These are phyloP conservation scores for Oxyscelio sp. DNA, from an alignment of 2,888 invertebrate genomes.

Conservation along the genomic window DNA sequence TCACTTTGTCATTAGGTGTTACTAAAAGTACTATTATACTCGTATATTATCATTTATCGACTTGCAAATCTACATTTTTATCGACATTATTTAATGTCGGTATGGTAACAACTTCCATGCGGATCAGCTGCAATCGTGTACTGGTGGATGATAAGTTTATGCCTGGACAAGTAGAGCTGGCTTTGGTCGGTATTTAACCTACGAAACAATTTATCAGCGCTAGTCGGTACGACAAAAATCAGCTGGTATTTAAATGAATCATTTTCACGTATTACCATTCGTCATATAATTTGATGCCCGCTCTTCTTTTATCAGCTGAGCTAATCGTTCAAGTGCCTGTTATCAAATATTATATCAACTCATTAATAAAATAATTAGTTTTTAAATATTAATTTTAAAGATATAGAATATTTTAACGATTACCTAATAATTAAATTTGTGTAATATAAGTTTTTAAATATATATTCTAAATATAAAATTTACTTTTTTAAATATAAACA, in stretches of 20 bases:
- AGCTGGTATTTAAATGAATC: not conserved
- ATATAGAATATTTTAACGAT: too few relatives aligned
- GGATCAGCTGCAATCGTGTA: not conserved
- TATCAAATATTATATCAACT: conserved; percentile 44
- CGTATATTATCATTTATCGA: not conserved
- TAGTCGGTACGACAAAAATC: conserved; percentile 7
- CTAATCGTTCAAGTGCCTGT: conserved; percentile 90
- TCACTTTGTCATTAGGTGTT: not conserved
- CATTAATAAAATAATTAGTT: not conserved
- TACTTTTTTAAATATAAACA: conserved; percentile 13
- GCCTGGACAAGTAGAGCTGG: not conserved
- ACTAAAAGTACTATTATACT: not conserved
- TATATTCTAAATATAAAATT: too few relatives aligned
- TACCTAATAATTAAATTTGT: too few relatives aligned
- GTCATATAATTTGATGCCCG: conserved; percentile 84
- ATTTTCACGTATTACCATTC: conserved; percentile 80
- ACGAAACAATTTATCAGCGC: not conserved
- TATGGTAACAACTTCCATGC: not conserved
- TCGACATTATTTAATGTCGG: conserved; percentile 1
- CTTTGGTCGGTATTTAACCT: not conserved
- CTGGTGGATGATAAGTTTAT: not conserved
- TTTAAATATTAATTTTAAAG: too few relatives aligned
- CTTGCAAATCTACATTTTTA: not conserved
- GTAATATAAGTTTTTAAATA: too few relatives aligned
- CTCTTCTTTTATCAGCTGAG: conserved; percentile 91